These are phyloP conservation scores for Eira barbara DNA, from an alignment of 2,113 vertebrate genomes.

Conservation along the genomic window DNA sequence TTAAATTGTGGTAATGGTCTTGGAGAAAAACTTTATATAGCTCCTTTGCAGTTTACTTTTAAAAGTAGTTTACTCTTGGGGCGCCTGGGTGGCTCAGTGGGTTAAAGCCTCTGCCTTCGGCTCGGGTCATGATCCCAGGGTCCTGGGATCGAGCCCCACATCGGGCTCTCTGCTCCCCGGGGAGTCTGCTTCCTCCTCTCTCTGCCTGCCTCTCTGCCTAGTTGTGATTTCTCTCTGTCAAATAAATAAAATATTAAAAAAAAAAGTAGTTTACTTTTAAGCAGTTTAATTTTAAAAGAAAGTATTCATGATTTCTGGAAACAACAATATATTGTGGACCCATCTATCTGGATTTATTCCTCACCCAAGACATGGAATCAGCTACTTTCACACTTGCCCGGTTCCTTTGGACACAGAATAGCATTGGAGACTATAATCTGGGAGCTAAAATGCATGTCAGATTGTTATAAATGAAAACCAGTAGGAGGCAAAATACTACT, in stretches of 20 bases:
- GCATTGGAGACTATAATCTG: neutral
- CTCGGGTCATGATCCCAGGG: no score
- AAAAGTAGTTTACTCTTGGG: neutral
- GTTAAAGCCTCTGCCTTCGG: no score
- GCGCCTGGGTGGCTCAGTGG: no score
- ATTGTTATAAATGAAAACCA: neutral
- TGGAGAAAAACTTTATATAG: neutral
- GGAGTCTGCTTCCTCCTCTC: no score
- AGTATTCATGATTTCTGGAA: neutral
- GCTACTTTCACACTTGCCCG: neutral
- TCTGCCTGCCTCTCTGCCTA: no score
- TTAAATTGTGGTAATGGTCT: neutral
- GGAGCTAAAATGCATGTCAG: neutral
- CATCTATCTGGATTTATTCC: neutral
- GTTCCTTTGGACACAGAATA: neutral
- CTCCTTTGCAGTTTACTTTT: neutral
- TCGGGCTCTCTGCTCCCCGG: no score
- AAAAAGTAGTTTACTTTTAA: no score
- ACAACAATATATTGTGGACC: neutral
- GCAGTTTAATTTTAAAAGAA: neutral
- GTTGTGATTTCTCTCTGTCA: no score
- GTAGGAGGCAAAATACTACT: neutral
- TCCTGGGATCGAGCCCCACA: no score
- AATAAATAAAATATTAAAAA: no score
- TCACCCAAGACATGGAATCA: neutral